A percentile compares a stretch with the other conserved stretches of the same genome.
These are phyloP conservation scores for Ptychochromis oligacanthus DNA, from an alignment of 2,113 vertebrate species.

Conservation along the genomic window DNA sequence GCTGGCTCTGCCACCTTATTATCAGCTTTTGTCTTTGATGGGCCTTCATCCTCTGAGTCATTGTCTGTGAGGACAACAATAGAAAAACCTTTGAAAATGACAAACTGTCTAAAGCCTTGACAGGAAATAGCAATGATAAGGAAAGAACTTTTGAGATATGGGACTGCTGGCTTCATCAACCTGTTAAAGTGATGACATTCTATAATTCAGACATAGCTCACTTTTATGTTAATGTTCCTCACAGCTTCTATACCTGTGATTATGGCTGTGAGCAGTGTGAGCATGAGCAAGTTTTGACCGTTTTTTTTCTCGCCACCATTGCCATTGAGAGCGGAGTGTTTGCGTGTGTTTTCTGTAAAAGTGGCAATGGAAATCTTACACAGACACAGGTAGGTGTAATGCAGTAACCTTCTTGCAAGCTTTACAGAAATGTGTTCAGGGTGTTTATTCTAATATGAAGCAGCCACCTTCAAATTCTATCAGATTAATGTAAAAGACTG, in stretches of 20 bases:
- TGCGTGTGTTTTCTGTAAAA: too few relatives aligned
- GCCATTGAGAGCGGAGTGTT: too few relatives aligned
- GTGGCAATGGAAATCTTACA: neutral
- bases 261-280: neutral
- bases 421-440: neutral
- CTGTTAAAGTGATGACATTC: neutral
- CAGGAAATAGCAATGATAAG: neutral
- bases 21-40: constrained; percentile 22
- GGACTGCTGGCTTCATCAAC: neutral
- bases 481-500: neutral
- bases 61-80: constrained; percentile 50
- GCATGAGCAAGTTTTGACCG: neutral
- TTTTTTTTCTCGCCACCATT: too few relatives aligned
- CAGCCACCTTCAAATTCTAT: neutral
- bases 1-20: constrained; percentile 17
- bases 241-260: neutral
- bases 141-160: neutral
- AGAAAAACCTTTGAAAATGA: neutral
- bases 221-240: neutral
- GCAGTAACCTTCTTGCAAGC: neutral
- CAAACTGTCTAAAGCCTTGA: neutral
- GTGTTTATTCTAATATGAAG: neutral
- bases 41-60: constrained; percentile 61
- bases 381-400: too few relatives aligned
- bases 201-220: neutral